Percentiles rank a stretch among this genome's conserved stretches.
phyloP scores from a whole-genome alignment of 2,797 vertebrate species.

The Alca torda region DNA sequence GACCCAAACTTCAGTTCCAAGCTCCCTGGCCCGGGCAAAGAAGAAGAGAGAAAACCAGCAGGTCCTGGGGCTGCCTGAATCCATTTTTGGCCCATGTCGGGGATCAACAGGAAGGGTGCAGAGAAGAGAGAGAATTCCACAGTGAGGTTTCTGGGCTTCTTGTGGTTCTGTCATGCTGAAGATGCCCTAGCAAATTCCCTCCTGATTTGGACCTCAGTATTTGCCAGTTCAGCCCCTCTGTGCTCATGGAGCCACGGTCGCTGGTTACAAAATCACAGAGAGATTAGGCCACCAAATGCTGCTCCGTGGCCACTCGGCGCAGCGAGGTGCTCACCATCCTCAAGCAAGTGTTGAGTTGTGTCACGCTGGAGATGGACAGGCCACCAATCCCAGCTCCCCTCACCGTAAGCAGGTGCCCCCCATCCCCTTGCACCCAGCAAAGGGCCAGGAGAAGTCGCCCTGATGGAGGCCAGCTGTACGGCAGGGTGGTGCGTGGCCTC shows the following conservation, averaged over 20 bases:
- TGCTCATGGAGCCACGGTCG: not conserved
- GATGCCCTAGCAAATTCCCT: not conserved
- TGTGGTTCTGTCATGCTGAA: not conserved
- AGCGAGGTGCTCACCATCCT: not conserved
- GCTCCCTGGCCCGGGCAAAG: not conserved
- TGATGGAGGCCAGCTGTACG: fast-evolving
- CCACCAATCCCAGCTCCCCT: fast-evolving
- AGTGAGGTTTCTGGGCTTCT: not conserved
- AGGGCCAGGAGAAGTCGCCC: not conserved
- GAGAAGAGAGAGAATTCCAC: not conserved
- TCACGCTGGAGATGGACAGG: fast-evolving
- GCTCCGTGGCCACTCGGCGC: fast-evolving
- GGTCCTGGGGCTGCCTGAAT: not conserved
- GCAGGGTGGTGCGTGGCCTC: not conserved
- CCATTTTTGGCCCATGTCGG: fast-evolving
- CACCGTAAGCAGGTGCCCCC: fast-evolving
- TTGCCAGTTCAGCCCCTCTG: fast-evolving
- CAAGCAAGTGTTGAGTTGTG: not conserved
- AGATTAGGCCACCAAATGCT: not conserved
- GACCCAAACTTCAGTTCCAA: not conserved
- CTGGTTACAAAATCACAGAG: not conserved
- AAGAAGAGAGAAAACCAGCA: not conserved
- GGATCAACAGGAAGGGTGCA: not conserved
- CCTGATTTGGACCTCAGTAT: not conserved
- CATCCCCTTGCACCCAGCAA: not conserved